Evolutionary conservation across 2,113 vertebrate species (phyloP).

Genomic region (Vulpes ferrilata): DNA sequence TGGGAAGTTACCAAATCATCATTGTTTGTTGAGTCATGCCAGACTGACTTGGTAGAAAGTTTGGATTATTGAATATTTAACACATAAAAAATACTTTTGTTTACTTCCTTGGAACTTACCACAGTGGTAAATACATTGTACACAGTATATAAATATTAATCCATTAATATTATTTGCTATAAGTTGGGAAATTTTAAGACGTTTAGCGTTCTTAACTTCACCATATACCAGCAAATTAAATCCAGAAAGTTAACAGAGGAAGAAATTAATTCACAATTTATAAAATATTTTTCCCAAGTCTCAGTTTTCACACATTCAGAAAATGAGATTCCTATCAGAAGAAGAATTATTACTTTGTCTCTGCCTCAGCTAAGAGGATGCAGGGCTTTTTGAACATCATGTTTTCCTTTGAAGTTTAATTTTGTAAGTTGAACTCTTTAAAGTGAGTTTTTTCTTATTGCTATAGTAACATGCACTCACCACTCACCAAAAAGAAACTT

Average conservation of each 20-base stretch:
- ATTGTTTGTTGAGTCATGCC: neutral
- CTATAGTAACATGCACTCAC: neutral
- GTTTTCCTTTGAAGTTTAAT: slow-evolving; percentile 29
- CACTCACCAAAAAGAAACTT: neutral
- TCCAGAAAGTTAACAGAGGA: neutral
- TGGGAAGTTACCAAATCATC: neutral
- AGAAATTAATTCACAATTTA: slow-evolving; percentile 33
- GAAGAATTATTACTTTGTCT: neutral
- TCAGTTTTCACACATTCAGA: neutral
- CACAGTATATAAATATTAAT: neutral
- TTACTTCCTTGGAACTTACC: neutral
- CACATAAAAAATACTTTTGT: neutral
- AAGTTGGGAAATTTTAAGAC: neutral
- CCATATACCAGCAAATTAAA: neutral
- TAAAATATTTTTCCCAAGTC: neutral
- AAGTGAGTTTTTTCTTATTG: neutral
- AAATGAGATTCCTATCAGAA: neutral
- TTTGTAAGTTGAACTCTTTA: slow-evolving; percentile 1
- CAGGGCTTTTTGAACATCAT: neutral
- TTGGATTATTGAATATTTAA: slow-evolving; percentile 8
- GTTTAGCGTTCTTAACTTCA: neutral
- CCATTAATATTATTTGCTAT: slow-evolving; percentile 6
- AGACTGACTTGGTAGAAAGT: neutral
- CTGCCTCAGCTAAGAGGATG: neutral
- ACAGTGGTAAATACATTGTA: neutral